Conservation (phyloP, 2,113 vertebrate genomes). For the Daubentonia madagascariensis region DNA sequence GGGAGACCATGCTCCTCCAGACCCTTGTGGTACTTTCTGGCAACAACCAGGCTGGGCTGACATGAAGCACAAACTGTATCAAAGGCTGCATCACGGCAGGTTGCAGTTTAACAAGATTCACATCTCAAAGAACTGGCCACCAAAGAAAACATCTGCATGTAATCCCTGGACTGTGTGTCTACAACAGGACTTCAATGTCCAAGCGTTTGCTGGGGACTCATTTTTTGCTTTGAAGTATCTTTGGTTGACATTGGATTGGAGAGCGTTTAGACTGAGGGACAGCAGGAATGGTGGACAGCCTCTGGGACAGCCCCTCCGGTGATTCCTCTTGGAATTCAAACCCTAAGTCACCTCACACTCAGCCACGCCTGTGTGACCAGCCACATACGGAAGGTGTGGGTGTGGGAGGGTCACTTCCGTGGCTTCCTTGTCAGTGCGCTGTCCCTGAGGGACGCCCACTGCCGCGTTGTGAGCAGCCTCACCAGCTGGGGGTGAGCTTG, state of each 20-base stretch:
- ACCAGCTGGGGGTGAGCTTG: too few relatives aligned
- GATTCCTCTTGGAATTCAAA: background rate
- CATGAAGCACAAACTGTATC: accelerated
- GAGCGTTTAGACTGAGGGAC: too few relatives aligned
- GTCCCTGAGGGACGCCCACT: background rate
- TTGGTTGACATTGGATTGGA: accelerated
- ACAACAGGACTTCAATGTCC: accelerated
- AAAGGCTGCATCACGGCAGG: accelerated
- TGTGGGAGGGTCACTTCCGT: background rate
- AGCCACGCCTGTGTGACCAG: background rate
- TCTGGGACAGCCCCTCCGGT: accelerated
- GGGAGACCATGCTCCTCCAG: background rate
- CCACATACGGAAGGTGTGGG: background rate
- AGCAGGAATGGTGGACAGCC: too few relatives aligned
- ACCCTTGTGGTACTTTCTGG: background rate
- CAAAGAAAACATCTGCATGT: too few relatives aligned
- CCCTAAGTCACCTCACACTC: background rate
- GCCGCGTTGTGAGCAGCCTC: background rate
- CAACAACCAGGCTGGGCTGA: background rate
- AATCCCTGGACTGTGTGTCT: accelerated
- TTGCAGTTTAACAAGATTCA: accelerated
- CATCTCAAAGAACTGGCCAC: accelerated
- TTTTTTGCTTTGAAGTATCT: accelerated
- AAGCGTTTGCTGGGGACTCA: accelerated
- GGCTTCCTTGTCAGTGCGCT: background rate